Conservation (phyloP, 2,113 vertebrate species). For the Mastomys coucha region DNA sequence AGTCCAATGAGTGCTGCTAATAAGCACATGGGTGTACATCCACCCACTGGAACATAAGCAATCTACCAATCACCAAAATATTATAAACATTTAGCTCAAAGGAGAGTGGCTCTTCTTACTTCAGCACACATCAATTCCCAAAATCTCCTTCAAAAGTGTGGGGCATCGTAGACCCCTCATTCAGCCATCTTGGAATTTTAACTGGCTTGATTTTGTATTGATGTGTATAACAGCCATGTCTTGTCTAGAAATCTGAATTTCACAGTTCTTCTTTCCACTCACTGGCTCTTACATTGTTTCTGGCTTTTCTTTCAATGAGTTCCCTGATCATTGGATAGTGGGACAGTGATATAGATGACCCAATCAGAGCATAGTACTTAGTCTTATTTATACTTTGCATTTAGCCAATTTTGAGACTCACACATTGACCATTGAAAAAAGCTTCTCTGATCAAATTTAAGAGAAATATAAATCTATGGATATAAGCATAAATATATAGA, state of each 20-base stretch:
- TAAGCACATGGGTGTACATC: background rate
- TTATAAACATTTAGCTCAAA: background rate
- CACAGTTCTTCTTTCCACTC: background rate
- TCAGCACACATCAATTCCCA: background rate
- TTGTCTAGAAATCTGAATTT: background rate
- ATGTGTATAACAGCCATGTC: background rate
- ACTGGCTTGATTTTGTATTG: background rate
- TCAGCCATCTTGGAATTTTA: background rate
- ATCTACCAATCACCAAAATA: too few species aligned
- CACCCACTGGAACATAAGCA: background rate
- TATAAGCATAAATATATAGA: background rate
- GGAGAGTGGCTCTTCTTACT: background rate
- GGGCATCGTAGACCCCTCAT: fast-evolving
- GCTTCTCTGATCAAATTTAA: background rate
- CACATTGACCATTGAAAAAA: background rate
- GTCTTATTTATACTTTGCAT: background rate
- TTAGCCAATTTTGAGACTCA: background rate
- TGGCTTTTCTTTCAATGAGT: background rate
- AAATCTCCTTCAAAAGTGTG: background rate
- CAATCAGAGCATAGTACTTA: background rate
- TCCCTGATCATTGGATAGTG: background rate
- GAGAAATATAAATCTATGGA: background rate
- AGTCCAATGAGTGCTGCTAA: background rate
- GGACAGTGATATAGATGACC: background rate
- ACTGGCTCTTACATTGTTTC: background rate